Conservation (phyloP, 2,797 vertebrate species). For the Acipenser transmontanus region DNA sequence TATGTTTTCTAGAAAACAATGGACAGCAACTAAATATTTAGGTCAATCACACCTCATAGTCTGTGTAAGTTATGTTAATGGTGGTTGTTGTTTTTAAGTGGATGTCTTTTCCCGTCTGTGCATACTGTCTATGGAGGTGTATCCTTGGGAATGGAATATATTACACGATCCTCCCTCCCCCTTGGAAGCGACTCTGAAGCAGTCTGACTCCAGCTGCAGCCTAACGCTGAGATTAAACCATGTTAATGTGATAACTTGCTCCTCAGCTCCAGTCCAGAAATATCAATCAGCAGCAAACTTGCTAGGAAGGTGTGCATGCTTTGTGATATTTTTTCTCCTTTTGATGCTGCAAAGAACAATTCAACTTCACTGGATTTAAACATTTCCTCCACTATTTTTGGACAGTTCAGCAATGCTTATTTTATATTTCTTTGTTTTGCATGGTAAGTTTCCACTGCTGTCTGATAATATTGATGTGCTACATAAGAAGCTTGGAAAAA, state of each 20-base stretch:
- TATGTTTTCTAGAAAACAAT: too few species aligned
- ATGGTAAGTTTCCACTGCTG: slow-evolving; percentile 40
- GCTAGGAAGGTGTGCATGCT: not conserved
- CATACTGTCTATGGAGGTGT: slow-evolving; percentile 10
- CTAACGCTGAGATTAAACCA: slow-evolving; percentile 14
- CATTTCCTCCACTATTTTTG: not conserved
- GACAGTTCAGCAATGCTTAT: slow-evolving; percentile 34
- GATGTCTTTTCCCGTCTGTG: not conserved
- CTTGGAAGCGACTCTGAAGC: not conserved
- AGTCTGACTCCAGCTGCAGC: slow-evolving; percentile 2
- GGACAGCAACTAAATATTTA: too few species aligned
- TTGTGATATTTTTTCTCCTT: not conserved
- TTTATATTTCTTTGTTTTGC: slow-evolving; percentile 39
- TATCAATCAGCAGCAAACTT: not conserved
- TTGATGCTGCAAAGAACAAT: slow-evolving; percentile 1
- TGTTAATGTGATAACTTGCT: slow-evolving; percentile 9
- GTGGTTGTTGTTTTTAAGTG: too few species aligned
- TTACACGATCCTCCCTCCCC: slow-evolving; percentile 17
- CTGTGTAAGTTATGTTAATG: too few species aligned
- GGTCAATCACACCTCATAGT: too few species aligned
- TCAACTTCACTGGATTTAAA: not conserved
- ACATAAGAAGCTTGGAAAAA: not conserved
- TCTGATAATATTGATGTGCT: not conserved
- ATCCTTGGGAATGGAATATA: slow-evolving; percentile 18
- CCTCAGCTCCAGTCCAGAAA: not conserved